A percentile compares a stretch with the other conserved stretches of the same genome.
Conservation (phyloP, 2,797 vertebrate genomes). For the Mionectes olivaceus region DNA sequence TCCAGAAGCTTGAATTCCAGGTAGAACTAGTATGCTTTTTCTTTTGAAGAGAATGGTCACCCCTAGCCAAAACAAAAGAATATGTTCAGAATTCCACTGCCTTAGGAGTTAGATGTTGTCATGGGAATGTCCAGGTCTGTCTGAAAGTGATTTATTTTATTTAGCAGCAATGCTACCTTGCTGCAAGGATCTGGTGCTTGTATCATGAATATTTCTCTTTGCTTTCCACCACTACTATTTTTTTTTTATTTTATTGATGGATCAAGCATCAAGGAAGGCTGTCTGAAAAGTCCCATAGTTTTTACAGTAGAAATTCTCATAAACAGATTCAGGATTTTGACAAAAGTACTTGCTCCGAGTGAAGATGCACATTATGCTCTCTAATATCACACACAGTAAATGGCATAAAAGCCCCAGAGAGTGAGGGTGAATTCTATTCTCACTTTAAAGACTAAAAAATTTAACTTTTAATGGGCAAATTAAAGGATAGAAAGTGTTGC, state of each 20-base stretch:
- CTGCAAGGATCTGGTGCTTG: neutral
- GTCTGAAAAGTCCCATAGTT: neutral
- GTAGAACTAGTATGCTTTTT: neutral
- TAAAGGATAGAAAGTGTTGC: neutral
- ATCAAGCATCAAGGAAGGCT: neutral
- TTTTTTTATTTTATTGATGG: neutral
- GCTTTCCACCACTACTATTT: neutral
- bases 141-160: slow-evolving; percentile 29
- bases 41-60: neutral
- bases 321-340: neutral
- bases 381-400: neutral
- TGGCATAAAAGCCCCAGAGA: neutral
- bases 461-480: neutral
- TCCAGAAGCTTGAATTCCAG: neutral
- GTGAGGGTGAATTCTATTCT: neutral
- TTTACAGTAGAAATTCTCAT: neutral
- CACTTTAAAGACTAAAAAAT: neutral
- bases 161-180: neutral
- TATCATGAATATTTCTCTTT: neutral
- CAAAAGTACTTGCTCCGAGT: neutral
- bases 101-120: slow-evolving; percentile 10
- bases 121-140: slow-evolving; percentile 12
- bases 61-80: neutral
- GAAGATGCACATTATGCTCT: neutral
- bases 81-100: neutral